These are phyloP conservation scores for Hyperoplus immaculatus DNA, from an alignment of 2,797 vertebrate species.

Conservation along the genomic window DNA sequence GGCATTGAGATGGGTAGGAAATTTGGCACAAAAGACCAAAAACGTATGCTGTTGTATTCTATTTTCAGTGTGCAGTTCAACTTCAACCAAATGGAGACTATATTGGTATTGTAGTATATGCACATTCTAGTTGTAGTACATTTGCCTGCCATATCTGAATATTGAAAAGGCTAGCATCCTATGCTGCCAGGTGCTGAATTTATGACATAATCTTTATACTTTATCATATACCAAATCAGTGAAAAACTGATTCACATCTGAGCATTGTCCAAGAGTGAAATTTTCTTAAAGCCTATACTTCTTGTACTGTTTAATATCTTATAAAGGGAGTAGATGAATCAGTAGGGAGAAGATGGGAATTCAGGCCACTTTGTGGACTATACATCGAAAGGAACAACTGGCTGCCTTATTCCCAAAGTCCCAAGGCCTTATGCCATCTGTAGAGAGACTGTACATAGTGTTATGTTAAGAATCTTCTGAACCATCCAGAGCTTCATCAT, in stretches of 20 bases:
- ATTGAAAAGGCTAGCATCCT: slow-evolving; percentile 76
- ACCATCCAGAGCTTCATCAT: slow-evolving; percentile 82
- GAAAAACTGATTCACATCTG: slow-evolving; percentile 77
- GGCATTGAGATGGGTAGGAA: slow-evolving; percentile 66
- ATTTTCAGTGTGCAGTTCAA: slow-evolving; percentile 74
- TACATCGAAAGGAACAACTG: slow-evolving; percentile 80
- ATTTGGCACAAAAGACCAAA: slow-evolving; percentile 80
- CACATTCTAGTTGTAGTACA: slow-evolving; percentile 77
- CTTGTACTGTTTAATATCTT: slow-evolving; percentile 86
- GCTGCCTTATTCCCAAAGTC: slow-evolving; percentile 87
- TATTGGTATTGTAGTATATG: slow-evolving; percentile 76
- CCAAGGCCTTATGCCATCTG: slow-evolving; percentile 84
- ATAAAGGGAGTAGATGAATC: slow-evolving; percentile 79
- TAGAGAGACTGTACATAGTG: slow-evolving; percentile 82
- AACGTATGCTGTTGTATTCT: slow-evolving; percentile 65
- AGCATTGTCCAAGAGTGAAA: slow-evolving; percentile 76
- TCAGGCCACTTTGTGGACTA: slow-evolving; percentile 78
- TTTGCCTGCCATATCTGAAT: slow-evolving; percentile 85
- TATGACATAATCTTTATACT: slow-evolving; percentile 84
- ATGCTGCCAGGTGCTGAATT: slow-evolving; percentile 88
- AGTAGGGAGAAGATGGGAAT: slow-evolving; percentile 71
- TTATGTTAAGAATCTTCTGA: slow-evolving; percentile 76
- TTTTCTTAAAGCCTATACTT: slow-evolving; percentile 83
- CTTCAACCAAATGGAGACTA: slow-evolving; percentile 79
- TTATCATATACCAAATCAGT: slow-evolving; percentile 84